Base-by-base conservation (phyloP, 23 tunicate species). In the Diplosoma virens region DNA sequence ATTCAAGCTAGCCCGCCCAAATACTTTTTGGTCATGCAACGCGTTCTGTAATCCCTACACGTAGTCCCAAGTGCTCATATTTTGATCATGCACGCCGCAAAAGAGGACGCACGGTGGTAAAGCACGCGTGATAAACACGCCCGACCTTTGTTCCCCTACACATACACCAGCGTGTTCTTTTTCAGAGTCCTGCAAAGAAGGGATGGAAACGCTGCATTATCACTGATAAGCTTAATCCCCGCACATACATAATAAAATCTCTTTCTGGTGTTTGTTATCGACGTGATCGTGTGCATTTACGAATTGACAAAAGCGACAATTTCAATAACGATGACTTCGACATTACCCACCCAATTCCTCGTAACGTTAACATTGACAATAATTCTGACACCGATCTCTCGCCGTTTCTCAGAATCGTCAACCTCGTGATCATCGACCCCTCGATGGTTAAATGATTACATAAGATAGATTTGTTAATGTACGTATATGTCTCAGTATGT, bases 131-230 rank as follows among this genome's bases (percentile, higher is more conserved):
- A 69, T 25, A 69, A 69, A 69, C 30, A 17, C 16, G 59, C 76
- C 55, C 35, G 27, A 25, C 33, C 61, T 47, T 25, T 73, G 25
- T 22, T 27, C 37, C 64, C 4, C 26, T 73, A 63, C 78, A 47
- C 24, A 5, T 73, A 47, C 11, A 52, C 11, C 78, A 73, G 22
- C 23, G 26, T 30, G 63, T 73, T 3, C 48, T 5, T 47, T 73
- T 47, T 73, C 33, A 73, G 48, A 73, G 47, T 27, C 64, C 78
- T 11, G 78, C 23, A 22, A 73, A 52, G 64, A 25, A 73, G 47
- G 78, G 32, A 73, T 73, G 64, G 78, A n/a, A 48, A 30, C 21
- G 36, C 5, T 61, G 78, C 5, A 48, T 2, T 6, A 22, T 73
- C 27, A 24, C 36, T 11, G 27, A 37, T 2, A 67, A 67, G 22